phyloP scores from a whole-genome alignment of 2,888 invertebrate species.

The Acanthosoma haemorrhoidale region DNA sequence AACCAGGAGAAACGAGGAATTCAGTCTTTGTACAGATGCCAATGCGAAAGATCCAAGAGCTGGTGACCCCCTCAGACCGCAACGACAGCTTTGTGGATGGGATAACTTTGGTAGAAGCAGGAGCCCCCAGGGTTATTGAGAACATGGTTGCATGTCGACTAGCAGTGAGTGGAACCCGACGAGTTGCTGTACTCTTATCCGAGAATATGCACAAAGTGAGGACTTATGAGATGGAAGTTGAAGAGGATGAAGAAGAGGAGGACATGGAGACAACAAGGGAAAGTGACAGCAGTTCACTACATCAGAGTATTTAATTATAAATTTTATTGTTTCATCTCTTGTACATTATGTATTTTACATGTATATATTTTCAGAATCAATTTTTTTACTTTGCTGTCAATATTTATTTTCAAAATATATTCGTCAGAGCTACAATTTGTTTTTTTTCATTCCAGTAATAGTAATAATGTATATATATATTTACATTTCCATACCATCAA shows the following conservation, averaged over 20 bases:
- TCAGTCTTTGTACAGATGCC: constrained; percentile 43
- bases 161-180: constrained; percentile 77
- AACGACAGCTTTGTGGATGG: constrained; percentile 38
- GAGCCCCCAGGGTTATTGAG: constrained; percentile 55
- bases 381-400: not conserved
- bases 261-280: constrained; percentile 46
- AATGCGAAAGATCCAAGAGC: constrained; percentile 9
- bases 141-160: constrained; percentile 62
- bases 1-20: constrained; percentile 49
- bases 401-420: too few species aligned
- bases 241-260: constrained; percentile 84
- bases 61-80: not conserved
- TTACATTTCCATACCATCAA: too few species aligned
- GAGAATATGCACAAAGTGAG: constrained; percentile 73
- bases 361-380: not conserved
- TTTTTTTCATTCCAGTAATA: too few species aligned
- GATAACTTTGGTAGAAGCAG: constrained; percentile 38
- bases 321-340: not conserved
- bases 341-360: not conserved
- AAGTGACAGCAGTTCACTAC: constrained; percentile 29
- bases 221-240: constrained; percentile 87
- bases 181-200: constrained; percentile 79
- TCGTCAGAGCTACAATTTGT: too few species aligned
- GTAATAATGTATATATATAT: too few species aligned
- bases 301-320: constrained; percentile 21